A percentile compares a stretch with the other conserved stretches of the same genome.
These are phyloP conservation scores for Beris chalybata DNA, from an alignment of 2,888 invertebrate species.

Conservation along the genomic window DNA sequence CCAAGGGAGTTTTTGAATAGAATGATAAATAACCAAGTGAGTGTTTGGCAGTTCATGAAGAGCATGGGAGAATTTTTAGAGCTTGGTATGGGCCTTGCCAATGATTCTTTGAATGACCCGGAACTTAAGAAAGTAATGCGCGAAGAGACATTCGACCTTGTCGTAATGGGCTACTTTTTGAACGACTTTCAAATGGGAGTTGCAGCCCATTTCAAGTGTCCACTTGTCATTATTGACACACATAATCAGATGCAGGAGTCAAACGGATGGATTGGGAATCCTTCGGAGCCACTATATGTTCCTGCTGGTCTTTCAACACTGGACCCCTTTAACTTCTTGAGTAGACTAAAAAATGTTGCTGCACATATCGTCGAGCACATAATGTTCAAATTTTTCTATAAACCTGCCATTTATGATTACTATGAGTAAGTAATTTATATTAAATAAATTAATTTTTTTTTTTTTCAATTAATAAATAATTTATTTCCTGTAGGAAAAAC, in stretches of 20 bases:
- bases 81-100: neutral
- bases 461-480: neutral
- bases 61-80: too few species aligned
- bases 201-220: conserved; percentile 49
- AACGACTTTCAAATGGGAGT: conserved; percentile 41
- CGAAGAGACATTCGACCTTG: conserved; percentile 45
- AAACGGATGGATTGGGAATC: conserved; percentile 47
- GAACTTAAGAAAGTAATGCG: conserved; percentile 41
- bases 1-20: neutral
- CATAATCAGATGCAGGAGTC: conserved; percentile 45
- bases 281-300: conserved; percentile 45
- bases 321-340: conserved; percentile 7
- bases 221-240: conserved; percentile 45
- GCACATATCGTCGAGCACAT: neutral
- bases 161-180: conserved; percentile 48
- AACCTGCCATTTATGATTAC: neutral
- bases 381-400: neutral
- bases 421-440: conserved; percentile 8
- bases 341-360: conserved; percentile 9
- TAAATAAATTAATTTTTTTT: neutral
- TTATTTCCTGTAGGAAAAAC: conserved; percentile 40
- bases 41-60: too few species aligned
- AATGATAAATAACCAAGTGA: too few species aligned
- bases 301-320: conserved; percentile 40
- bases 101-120: conserved; percentile 38